Base-by-base conservation (phyloP, 92 coral and sea anemone genomes). In the Porites rus region DNA sequence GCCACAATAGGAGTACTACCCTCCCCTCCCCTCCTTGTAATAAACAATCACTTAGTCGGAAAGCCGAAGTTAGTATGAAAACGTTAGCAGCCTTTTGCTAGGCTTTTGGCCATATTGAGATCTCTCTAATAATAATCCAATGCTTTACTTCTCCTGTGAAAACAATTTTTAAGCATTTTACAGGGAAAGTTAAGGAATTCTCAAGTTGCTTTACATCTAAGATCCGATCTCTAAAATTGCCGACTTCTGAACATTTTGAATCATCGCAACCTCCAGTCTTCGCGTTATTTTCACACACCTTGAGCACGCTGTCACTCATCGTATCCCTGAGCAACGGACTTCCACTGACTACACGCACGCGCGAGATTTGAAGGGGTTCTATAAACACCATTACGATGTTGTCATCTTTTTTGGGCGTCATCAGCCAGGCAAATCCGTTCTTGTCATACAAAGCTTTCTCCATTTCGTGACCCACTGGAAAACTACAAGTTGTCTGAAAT, bases 121-220 rank as follows among this genome's bases (percentile, higher is more conserved):
- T 82, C 71, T 84, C 90, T 77, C 86, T 68, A n/a, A 91, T 77
- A 31, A 91, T 77, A 50, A 80, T 68, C 91, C 94, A 87, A 0
- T 69, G 75, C 7, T 72, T 75, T 28, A 51, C 54, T 14, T 81
- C 80, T 38, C 72, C 73, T 18, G 17, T 71, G 10, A 91, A 52
- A 3, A 59, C 52, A 77, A 91, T 24, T 77, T 72, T 81, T 22
- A 91, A 72, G 65, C 94, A 87, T 76, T 85, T 77, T 8, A 87
- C 62, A 13, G 71, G 81, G 24, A 51, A 58, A 68, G 19, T 21
- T 13, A 78, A 12, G 46, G 65, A 20, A n/a, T 65, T 87, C 31
- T 65, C 69, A 8, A 54, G 14, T 54, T 77, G 51, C 8, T 25
- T 58, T 46, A 66, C 60, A 43, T 82, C 91, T 28, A 91, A 19